A percentile compares a stretch with the other conserved stretches of the same genome.
Evolutionary conservation across 1,140 invertebrate genomes (phyloP).

Genomic region (Diabrotica virgifera): DNA sequence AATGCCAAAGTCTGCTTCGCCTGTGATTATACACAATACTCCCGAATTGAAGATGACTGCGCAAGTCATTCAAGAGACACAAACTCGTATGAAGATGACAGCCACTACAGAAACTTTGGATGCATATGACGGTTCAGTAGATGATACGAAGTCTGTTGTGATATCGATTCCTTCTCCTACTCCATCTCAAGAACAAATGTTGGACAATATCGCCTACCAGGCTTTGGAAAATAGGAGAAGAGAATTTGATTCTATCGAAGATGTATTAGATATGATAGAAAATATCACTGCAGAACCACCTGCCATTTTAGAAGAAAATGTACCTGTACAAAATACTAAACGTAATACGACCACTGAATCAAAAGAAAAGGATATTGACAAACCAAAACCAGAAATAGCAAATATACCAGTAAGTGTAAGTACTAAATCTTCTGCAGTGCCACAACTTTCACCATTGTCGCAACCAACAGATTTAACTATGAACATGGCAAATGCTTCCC

Average conservation of each 20-base stretch:
- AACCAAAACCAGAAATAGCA: slow-evolving; percentile 11
- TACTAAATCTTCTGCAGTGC: slow-evolving; percentile 54
- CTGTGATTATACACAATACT: slow-evolving; percentile 38
- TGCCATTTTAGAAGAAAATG: slow-evolving; percentile 33
- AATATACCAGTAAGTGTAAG: slow-evolving; percentile 41
- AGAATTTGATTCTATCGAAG: slow-evolving; percentile 62
- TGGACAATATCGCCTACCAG: slow-evolving; percentile 59
- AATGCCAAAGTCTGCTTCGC: slow-evolving; percentile 36
- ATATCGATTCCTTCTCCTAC: slow-evolving; percentile 61
- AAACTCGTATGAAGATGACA: slow-evolving; percentile 34
- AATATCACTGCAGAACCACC: slow-evolving; percentile 57
- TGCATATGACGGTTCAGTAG: slow-evolving; percentile 43
- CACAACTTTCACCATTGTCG: slow-evolving; percentile 66
- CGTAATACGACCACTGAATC: slow-evolving; percentile 23
- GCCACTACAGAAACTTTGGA: slow-evolving; percentile 35
- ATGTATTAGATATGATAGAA: slow-evolving; percentile 65
- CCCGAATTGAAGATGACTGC: slow-evolving; percentile 47
- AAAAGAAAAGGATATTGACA: slow-evolving; percentile 21
- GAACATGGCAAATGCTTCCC: slow-evolving; percentile 66
- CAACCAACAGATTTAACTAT: slow-evolving; percentile 68
- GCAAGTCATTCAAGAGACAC: slow-evolving; percentile 40
- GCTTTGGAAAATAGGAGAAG: slow-evolving; percentile 53
- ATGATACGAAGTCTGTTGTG: slow-evolving; percentile 58
- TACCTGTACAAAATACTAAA: slow-evolving; percentile 23
- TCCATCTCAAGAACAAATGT: slow-evolving; percentile 58